Evolutionary conservation across 2,113 vertebrate genomes (phyloP), one percentile per base, ranked within the genome.

Genomic region (Vulpes vulpes): DNA sequence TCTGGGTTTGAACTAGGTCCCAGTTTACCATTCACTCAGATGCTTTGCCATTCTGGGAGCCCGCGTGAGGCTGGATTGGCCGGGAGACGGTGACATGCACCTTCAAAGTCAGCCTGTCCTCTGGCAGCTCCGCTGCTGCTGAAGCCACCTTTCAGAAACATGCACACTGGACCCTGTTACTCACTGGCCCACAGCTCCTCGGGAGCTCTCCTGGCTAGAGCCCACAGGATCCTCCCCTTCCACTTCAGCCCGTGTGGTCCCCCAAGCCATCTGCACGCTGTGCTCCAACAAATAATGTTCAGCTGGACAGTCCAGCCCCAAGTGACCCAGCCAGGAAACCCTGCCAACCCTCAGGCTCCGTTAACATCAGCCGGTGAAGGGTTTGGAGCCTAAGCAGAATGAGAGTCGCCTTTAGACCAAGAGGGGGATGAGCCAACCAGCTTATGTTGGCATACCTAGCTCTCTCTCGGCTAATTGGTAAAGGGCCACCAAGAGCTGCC

Each of bases 381-480:
- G 43, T 11, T n/a, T 3, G 16, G 69, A 19, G 94, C 16, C 0
- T 0, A 1, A 30, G 60, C 35, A 35, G 51, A 23, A 59, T n/a
- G 2, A n/a, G 30, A n/a, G 30, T 3, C 27, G 49, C 1, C 8
- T 22, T 27, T n/a, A 91, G 88, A 22, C 0, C 0, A 19, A 62
- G 11, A 16, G 8, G 67, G 15, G 16, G 22, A 8, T 1, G 9
- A 55, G 25, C n/a, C 4, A 16, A 49, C 43, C 25, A 12, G 19
- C n/a, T 8, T 23, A 78, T 32, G 4, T 0, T 0, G 12, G 49
- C 4, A 8, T 2, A 3, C 57, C 67, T 1, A 0, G 32, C n/a
- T 89, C 67, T 30, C 25, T 12, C 19, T 15, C 5, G 2, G 59
- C 59, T 27, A 16, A 84, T 5, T 5, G 69, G n/a, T 23, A 12